Evolutionary conservation across 2,888 invertebrate genomes (phyloP).

Genomic region (Linnaemya tessellans): DNA sequence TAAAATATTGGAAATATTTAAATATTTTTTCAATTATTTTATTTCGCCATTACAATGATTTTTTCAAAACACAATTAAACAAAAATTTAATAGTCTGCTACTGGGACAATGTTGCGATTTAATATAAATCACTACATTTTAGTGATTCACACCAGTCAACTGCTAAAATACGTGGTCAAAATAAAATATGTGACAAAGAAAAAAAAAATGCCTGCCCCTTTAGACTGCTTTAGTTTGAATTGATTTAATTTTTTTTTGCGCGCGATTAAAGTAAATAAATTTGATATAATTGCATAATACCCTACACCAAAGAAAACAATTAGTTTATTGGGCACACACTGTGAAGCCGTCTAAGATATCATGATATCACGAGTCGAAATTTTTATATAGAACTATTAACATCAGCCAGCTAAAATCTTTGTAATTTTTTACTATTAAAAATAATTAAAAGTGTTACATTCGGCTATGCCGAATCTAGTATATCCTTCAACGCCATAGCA

Average conservation of each 20-base stretch:
- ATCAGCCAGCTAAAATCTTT: too few species aligned
- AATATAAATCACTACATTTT: slow-evolving; percentile 49
- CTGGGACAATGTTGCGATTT: not conserved
- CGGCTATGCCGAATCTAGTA: too few species aligned
- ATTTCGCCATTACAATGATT: not conserved
- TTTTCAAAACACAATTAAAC: not conserved
- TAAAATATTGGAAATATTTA: not conserved
- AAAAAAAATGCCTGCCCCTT: not conserved
- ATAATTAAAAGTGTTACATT: too few species aligned
- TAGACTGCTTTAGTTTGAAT: slow-evolving; percentile 3
- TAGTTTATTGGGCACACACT: too few species aligned
- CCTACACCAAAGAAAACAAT: not conserved
- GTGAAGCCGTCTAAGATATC: too few species aligned
- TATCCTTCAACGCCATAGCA: too few species aligned
- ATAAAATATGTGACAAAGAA: slow-evolving; percentile 34
- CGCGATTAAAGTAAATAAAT: not conserved
- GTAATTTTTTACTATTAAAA: too few species aligned
- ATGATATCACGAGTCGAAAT: too few species aligned
- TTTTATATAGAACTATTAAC: too few species aligned
- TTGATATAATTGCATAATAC: not conserved
- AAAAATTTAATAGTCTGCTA: not conserved
- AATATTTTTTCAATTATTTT: not conserved
- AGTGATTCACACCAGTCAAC: slow-evolving; percentile 7
- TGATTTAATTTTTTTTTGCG: not conserved
- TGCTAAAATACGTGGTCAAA: slow-evolving; percentile 52